Evolutionary conservation across 1,140 invertebrate genomes (phyloP).

Genomic region (Papilio polytes): DNA sequence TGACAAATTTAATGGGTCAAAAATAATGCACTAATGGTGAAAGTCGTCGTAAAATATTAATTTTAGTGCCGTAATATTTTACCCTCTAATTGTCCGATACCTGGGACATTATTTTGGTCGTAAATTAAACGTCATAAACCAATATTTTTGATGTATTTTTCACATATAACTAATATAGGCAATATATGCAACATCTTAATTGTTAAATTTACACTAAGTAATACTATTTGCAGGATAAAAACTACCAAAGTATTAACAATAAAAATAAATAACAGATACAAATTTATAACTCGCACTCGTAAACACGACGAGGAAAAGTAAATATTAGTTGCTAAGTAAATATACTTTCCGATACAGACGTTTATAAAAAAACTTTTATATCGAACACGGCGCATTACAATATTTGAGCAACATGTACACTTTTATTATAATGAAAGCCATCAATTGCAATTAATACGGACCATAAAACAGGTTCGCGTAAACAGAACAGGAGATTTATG

Average conservation of each 20-base stretch:
- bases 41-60: slow-evolving; percentile 1
- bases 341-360: slow-evolving; percentile 29
- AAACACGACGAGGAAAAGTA: slow-evolving; percentile 15
- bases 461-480: slow-evolving; percentile 41
- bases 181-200: no score
- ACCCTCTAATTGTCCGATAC: background rate
- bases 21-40: slow-evolving; percentile 22
- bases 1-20: background rate
- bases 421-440: slow-evolving; percentile 40
- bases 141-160: background rate
- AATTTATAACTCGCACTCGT: slow-evolving; percentile 12
- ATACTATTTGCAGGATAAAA: background rate
- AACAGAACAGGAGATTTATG: slow-evolving; percentile 36
- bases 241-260: slow-evolving; percentile 3
- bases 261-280: background rate
- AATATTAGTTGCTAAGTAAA: slow-evolving; percentile 29
- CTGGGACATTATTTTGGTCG: background rate
- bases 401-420: slow-evolving; percentile 34
- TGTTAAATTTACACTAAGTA: no score
- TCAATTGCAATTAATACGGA: slow-evolving; percentile 40
- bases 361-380: slow-evolving; percentile 19
- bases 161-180: background rate
- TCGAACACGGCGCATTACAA: background rate
- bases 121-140: background rate
- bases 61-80: background rate